Conservation (phyloP, 2,113 vertebrate genomes). For the Calidris pugnax region DNA sequence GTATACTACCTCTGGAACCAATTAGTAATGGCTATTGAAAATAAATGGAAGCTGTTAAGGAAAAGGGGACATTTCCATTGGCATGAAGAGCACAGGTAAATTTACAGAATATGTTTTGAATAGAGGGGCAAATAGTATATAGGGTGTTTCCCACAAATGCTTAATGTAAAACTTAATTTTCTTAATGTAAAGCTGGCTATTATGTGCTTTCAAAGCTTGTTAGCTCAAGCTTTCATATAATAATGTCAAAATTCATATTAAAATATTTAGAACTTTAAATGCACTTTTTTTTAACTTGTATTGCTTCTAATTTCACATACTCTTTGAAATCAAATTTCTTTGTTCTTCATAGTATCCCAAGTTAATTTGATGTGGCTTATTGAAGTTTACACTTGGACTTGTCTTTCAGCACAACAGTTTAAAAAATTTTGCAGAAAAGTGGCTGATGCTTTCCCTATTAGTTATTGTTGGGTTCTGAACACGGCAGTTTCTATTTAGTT, state of each 20-base stretch:
- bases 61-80: not conserved
- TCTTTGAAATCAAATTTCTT: not conserved
- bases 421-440: not conserved
- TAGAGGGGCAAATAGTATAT: not conserved
- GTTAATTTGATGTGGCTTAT: not conserved
- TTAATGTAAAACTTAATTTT: not conserved
- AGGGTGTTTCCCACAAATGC: not conserved
- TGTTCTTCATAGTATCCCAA: not conserved
- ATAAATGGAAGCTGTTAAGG: not conserved
- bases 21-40: not conserved
- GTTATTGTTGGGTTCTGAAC: not conserved
- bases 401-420: not conserved
- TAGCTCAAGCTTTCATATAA: not conserved
- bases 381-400: not conserved
- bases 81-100: not conserved
- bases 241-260: not conserved
- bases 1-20: not conserved
- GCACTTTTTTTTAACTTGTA: not conserved
- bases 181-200: not conserved
- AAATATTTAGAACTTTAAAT: not conserved
- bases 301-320: not conserved
- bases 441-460: not conserved
- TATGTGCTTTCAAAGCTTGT: not conserved
- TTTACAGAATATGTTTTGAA: not conserved
- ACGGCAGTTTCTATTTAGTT: not conserved